Evolutionary conservation across 2,888 invertebrate species (phyloP).

Genomic region (Scaptomyza reducta): DNA sequence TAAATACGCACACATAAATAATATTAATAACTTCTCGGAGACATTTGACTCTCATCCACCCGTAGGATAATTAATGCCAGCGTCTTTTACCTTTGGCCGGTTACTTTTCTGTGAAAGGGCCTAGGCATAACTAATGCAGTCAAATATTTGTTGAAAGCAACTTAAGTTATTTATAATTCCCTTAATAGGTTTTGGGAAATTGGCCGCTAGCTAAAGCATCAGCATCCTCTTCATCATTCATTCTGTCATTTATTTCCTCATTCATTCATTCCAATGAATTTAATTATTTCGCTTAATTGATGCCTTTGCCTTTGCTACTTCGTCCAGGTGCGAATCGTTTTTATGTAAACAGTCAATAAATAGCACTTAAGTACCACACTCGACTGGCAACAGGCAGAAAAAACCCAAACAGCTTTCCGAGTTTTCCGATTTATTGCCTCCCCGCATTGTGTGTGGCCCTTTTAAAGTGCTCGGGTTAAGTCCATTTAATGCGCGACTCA

Average conservation of each 20-base stretch:
- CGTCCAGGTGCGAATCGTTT: conserved; percentile 50
- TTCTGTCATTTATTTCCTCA: conserved; percentile 24
- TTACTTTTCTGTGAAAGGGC: conserved; percentile 17
- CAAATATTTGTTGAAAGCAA: conserved; percentile 49
- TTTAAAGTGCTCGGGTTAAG: conserved; percentile 28
- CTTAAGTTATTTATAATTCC: conserved; percentile 78
- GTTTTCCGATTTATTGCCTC: not conserved
- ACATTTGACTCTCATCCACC: not conserved
- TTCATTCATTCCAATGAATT: conserved; percentile 64
- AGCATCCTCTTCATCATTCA: conserved; percentile 30
- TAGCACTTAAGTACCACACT: conserved; percentile 26
- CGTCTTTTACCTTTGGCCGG: conserved; percentile 9
- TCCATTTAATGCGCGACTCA: conserved; percentile 34
- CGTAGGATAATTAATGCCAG: conserved; percentile 40
- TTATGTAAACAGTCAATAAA: conserved; percentile 50
- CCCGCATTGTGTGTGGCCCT: conserved; percentile 12
- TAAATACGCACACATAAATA: conserved; percentile 56
- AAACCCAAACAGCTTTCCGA: conserved; percentile 5
- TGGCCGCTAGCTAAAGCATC: conserved; percentile 7
- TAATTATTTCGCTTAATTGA: conserved; percentile 72
- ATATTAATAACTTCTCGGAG: conserved; percentile 66
- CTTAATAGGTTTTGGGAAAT: conserved; percentile 62
- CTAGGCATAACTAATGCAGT: conserved; percentile 32
- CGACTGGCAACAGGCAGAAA: conserved; percentile 13
- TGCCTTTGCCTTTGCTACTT: conserved; percentile 36